Evolutionary conservation across 1,140 invertebrate genomes (phyloP), one percentile per base, ranked within the genome.

Genomic region (Drosophila orena): DNA sequence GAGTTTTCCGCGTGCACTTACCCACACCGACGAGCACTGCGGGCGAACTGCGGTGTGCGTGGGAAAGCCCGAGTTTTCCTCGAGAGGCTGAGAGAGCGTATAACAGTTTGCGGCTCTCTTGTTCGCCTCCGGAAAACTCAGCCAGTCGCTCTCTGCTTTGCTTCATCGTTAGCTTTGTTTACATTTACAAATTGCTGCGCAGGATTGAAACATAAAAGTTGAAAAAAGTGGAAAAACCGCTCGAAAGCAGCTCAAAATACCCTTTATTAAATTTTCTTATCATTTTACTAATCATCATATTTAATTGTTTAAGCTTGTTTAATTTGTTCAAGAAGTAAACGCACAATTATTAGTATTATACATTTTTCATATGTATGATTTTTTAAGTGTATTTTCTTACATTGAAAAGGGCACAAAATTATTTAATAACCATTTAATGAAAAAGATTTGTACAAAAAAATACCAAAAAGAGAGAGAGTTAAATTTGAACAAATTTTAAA

Each of bases 141-240:
- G 34, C 35, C 53, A 47, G 42, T 2, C 4, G 44, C 35, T 75
- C 44, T 71, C 34, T 65, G 66, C 54, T 17, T 30, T 65, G 27
- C 59, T 65, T 55, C 35, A 53, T 76, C 49, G 54, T 76, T 77
- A 53, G 70, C 47, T 70, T 89, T 88, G 83, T 89, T 88, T 88
- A 86, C 83, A 83, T 83, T 83, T 52, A 76, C 64, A 77, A 84
- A 80, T 64, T 79, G 72, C 69, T 70, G 65, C 60, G 73, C 60
- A 77, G 44, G 64, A 75, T 79, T 78, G 81, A 68, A 79, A 83
- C 79, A 88, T 81, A 52, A 68, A 17, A 17, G 17, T 17, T 17
- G 17, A 17, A 17, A 17, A 81, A 80, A 40, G 17, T 17, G 12
- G 22, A 11, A 3, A 2, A 37, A 27, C 3, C 2, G 2, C 15